These are phyloP conservation scores for Smittia sp. DNA, from an alignment of 2,888 invertebrate genomes.

Conservation along the genomic window DNA sequence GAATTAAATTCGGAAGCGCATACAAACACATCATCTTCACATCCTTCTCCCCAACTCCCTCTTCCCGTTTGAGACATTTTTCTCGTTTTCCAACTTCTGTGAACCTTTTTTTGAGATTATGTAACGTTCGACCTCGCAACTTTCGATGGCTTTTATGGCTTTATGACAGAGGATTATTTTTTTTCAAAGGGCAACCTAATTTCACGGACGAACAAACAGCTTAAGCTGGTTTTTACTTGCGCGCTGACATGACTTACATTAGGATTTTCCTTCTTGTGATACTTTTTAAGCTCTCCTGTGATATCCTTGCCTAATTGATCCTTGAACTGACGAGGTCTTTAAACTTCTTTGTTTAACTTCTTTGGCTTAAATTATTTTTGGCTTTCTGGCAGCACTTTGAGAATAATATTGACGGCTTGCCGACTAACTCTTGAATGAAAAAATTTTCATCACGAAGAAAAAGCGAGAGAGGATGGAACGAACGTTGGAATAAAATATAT, in stretches of 20 bases:
- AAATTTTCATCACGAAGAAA: conserved; percentile 11
- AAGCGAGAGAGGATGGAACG: not conserved
- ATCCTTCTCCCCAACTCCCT: not conserved
- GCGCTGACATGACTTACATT: not conserved
- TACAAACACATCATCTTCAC: not conserved
- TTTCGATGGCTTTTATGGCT: not conserved
- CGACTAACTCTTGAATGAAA: conserved; percentile 1
- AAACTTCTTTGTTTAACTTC: not conserved
- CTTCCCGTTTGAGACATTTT: not conserved
- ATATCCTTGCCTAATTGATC: not conserved
- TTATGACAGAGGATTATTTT: not conserved
- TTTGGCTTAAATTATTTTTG: not conserved
- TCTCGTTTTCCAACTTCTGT: not conserved
- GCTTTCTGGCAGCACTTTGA: not conserved
- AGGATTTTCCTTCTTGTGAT: not conserved
- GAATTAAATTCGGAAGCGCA: not conserved
- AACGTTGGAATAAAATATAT: conserved; percentile 3
- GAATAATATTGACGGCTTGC: conserved; percentile 10
- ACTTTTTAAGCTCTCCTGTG: no score
- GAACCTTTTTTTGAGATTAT: conserved; percentile 1
- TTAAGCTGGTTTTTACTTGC: no score
- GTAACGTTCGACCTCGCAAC: not conserved
- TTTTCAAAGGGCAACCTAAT: not conserved
- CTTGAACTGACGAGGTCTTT: not conserved
- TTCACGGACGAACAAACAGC: not conserved